Base-by-base conservation (phyloP, 2,888 invertebrate genomes). In the Pyrrhia umbra region DNA sequence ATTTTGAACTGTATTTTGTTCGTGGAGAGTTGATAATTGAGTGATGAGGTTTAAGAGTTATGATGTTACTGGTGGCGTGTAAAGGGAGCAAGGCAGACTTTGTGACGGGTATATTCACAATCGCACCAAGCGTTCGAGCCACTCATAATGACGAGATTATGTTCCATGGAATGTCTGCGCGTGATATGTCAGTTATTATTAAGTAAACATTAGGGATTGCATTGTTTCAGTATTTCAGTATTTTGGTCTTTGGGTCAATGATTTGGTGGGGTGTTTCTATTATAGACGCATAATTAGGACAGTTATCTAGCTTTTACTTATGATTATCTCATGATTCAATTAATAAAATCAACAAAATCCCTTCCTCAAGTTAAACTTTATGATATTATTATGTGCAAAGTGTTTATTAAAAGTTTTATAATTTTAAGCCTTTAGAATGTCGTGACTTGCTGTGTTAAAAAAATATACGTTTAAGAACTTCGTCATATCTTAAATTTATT, bases 91-190 rank as follows among this genome's bases (percentile, higher is more conserved):
- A n/a, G 25, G 65, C 45, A 73, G 71, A 69, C 75, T 79, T 85
- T 84, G 85, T 89, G 90, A 86, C 83, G 80, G 83, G 85, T 83
- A 83, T 86, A 80, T 77, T 80, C 81, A 84, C 90, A 88, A 90
- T 88, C 85, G 86, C 85, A 83, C 86, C 90, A 89, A 85, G 81
- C 86, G 65, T 84, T 86, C 74, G 74, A 86, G 87, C 83, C 81
- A 85, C 84, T 90, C 86, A 85, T 88, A 87, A 85, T 86, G 84
- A 86, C 78, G 82, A 71, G 79, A 82, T 84, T 86, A 84, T 77
- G 68, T 74, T 74, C 55, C 70, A 75, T 54, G 63, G 78, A 65
- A 78, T 77, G 65, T 77, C 79, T 75, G 81, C 57, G 64, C 63
- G 49, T 75, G 75, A 75, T 79, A 66, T 68, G 76, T 68, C 75